Conservation (phyloP, 1,140 invertebrate genomes). For the Temnothorax curvispinosus region DNA sequence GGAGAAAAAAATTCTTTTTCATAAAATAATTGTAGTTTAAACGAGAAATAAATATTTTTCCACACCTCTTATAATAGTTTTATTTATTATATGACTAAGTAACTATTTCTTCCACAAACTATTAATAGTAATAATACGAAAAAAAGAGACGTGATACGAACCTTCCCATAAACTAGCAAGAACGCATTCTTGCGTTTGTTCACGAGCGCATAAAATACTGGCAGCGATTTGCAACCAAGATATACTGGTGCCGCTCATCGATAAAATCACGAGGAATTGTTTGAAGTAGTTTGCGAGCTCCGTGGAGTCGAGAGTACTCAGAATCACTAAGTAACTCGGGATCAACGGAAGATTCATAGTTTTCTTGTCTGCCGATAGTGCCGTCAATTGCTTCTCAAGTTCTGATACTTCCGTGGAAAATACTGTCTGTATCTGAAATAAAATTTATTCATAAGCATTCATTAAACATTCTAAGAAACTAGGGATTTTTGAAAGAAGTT, state of each 20-base stretch:
- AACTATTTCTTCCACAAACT: not conserved
- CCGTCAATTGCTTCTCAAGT: constrained; percentile 77
- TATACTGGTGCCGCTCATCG: constrained; percentile 83
- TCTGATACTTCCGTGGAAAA: constrained; percentile 77
- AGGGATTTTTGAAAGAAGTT: not conserved
- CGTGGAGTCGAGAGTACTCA: constrained; percentile 78
- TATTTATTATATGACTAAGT: not conserved
- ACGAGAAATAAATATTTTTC: not conserved
- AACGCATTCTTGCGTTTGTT: constrained; percentile 87
- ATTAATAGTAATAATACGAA: constrained; percentile 33
- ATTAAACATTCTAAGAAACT: not conserved
- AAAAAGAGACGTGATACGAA: constrained; percentile 69
- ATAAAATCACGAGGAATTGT: constrained; percentile 80
- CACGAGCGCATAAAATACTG: constrained; percentile 85
- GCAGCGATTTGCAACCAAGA: constrained; percentile 86
- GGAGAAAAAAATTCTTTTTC: not conserved
- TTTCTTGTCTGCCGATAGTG: constrained; percentile 72
- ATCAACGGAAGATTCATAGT: constrained; percentile 76
- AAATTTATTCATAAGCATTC: not conserved
- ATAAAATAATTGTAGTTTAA: constrained; percentile 5
- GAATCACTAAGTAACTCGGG: constrained; percentile 79
- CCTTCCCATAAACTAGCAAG: constrained; percentile 90
- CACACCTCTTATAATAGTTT: not conserved
- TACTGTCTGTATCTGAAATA: constrained; percentile 77
- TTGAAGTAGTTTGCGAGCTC: constrained; percentile 80